Percentiles rank a stretch among this genome's conserved stretches.
Conservation (phyloP, 2,888 invertebrate species). For the Linnaemya tessellans region DNA sequence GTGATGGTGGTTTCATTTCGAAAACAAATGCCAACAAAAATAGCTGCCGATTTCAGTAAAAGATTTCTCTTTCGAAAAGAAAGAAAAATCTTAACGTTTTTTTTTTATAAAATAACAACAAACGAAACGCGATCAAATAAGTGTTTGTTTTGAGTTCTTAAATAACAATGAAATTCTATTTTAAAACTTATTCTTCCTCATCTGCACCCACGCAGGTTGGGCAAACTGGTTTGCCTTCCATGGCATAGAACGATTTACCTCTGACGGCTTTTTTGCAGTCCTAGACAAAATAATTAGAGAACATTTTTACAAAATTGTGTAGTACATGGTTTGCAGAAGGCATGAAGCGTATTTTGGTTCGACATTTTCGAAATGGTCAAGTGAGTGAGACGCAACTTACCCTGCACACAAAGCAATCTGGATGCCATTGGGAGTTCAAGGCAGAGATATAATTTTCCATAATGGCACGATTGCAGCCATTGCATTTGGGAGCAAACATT, state of each 20-base stretch:
- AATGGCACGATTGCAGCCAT: constrained; percentile 97
- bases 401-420: constrained; percentile 99
- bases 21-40: constrained; percentile 76
- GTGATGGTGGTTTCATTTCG: constrained; percentile 65
- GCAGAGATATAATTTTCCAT: constrained; percentile 99
- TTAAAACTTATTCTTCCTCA: constrained; percentile 87
- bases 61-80: constrained; percentile 46
- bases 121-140: constrained; percentile 49
- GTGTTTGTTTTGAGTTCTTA: constrained; percentile 34
- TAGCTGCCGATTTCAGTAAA: constrained; percentile 75
- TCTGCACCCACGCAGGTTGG: constrained; percentile 96
- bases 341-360: not conserved
- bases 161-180: constrained; percentile 72
- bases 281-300: constrained; percentile 84
- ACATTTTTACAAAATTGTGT: constrained; percentile 42
- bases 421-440: constrained; percentile 98
- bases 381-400: constrained; percentile 85
- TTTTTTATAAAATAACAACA: constrained; percentile 59
- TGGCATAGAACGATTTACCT: constrained; percentile 98
- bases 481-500: constrained; percentile 99
- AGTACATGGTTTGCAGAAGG: not conserved
- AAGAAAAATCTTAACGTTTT: constrained; percentile 51
- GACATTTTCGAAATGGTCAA: not conserved
- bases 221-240: constrained; percentile 98
- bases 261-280: constrained; percentile 97